Evolutionary conservation across 1,140 invertebrate genomes (phyloP).

Genomic region (Drosophila bocki): DNA sequence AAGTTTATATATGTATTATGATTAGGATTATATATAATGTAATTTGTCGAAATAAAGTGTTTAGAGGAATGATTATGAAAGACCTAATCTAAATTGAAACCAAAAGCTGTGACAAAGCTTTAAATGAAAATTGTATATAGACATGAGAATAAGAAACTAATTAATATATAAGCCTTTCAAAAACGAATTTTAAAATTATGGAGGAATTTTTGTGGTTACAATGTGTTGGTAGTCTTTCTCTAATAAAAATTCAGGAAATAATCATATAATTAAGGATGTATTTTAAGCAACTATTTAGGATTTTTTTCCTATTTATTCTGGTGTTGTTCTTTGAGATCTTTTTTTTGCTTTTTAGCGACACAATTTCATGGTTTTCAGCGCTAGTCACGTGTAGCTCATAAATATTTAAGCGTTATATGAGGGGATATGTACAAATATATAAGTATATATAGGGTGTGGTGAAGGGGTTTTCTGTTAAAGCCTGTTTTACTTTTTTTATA

Average conservation of each 20-base stretch:
- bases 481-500: slow-evolving; percentile 57
- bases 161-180: too few species aligned
- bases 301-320: neutral
- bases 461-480: slow-evolving; percentile 8
- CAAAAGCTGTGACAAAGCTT: neutral
- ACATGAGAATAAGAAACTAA: neutral
- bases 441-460: neutral
- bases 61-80: neutral
- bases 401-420: slow-evolving; percentile 66
- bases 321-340: neutral
- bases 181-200: too few species aligned
- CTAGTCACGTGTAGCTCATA: slow-evolving; percentile 75
- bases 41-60: neutral
- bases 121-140: neutral
- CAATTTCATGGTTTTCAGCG: slow-evolving; percentile 49
- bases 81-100: neutral
- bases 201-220: too few species aligned
- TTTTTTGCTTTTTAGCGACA: slow-evolving; percentile 2
- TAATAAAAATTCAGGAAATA: too few species aligned
- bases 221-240: too few species aligned
- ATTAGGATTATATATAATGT: too few species aligned
- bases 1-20: neutral
- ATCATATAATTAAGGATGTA: too few species aligned
- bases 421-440: neutral
- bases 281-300: neutral